A percentile compares a stretch with the other conserved stretches of the same genome.
Conservation (phyloP, 2,113 vertebrate species). For the Ceyx cyanopectus region DNA sequence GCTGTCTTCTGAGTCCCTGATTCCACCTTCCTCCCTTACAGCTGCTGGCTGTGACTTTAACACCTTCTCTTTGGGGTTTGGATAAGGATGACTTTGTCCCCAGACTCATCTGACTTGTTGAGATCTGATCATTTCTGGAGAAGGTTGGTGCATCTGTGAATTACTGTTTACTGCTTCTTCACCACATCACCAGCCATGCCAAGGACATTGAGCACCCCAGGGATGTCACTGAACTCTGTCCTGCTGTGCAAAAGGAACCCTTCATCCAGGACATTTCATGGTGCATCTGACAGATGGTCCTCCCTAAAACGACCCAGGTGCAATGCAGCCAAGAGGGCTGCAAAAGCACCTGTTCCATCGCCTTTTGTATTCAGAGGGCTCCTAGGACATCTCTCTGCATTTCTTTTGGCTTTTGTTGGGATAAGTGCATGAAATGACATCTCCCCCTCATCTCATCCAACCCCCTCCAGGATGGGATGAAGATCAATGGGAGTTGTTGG, state of each 20-base stretch:
- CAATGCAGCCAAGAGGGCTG: neutral
- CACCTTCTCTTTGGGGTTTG: neutral
- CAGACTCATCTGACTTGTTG: neutral
- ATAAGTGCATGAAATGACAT: neutral
- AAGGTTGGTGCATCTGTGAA: neutral
- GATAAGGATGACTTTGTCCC: neutral
- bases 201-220: neutral
- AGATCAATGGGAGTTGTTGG: neutral
- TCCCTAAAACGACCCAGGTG: neutral
- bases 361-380: neutral
- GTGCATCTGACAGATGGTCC: neutral
- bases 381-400: neutral
- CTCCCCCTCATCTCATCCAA: neutral
- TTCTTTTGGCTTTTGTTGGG: neutral
- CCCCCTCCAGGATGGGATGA: neutral
- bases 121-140: neutral
- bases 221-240: neutral
- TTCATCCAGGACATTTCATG: neutral
- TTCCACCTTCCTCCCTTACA: neutral
- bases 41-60: neutral
- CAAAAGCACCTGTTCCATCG: neutral
- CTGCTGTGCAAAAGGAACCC: neutral
- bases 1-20: neutral
- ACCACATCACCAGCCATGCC: rapidly evolving
- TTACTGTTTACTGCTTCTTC: neutral